Percentiles rank a stretch among this genome's conserved stretches.
phyloP scores from a whole-genome alignment of 2,113 vertebrate genomes.

The Holacanthus passer region DNA sequence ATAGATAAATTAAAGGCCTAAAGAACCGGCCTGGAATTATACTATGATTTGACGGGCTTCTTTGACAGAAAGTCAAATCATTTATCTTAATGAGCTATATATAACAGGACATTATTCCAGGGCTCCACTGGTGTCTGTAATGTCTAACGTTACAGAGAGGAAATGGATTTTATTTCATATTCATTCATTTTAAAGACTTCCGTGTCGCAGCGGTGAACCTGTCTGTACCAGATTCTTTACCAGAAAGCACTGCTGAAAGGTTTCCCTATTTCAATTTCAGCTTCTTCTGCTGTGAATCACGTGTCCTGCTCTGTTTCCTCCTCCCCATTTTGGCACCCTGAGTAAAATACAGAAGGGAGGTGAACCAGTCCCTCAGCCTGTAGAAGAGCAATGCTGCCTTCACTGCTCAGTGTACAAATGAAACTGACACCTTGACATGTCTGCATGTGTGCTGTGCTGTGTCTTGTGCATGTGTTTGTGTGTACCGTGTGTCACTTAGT shows the following conservation, averaged over 20 bases:
- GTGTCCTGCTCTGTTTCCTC: conserved; percentile 80
- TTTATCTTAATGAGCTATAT: conserved; percentile 66
- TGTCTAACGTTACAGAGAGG: conserved; percentile 47
- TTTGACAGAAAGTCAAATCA: conserved; percentile 66
- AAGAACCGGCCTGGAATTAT: conserved; percentile 68
- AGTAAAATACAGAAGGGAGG: conserved; percentile 87
- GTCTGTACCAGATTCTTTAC: conserved; percentile 29
- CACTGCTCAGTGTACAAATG: conserved; percentile 67
- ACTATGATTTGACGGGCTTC: conserved; percentile 63
- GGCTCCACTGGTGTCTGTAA: conserved; percentile 51
- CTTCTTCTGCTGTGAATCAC: conserved; percentile 73
- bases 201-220: conserved; percentile 35
- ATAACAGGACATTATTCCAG: conserved; percentile 54
- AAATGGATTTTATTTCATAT: conserved; percentile 55
- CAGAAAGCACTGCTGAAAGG: conserved; percentile 37
- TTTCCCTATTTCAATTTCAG: conserved; percentile 45
- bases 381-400: conserved; percentile 66
- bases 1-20: conserved; percentile 70
- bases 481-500: conserved; percentile 60
- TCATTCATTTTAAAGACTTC: conserved; percentile 48
- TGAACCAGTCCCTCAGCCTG: conserved; percentile 75
- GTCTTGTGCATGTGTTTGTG: conserved; percentile 64
- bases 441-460: conserved; percentile 72
- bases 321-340: conserved; percentile 87
- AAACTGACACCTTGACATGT: conserved; percentile 72